Conservation (phyloP, 2,888 invertebrate species). For the Hermodice carunculata region DNA sequence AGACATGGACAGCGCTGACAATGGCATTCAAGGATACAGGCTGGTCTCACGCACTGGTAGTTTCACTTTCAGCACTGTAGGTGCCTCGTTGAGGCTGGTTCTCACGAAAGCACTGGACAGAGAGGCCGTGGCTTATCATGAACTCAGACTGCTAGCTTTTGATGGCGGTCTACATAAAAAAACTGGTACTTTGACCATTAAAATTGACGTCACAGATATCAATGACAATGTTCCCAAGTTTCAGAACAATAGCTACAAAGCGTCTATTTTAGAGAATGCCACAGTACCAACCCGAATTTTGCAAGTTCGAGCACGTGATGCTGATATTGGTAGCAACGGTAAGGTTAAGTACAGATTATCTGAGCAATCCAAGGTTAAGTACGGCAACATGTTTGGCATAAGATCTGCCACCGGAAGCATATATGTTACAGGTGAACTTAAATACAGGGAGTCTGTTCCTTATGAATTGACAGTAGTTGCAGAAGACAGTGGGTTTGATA, state of each 20-base stretch:
- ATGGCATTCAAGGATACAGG: conserved; percentile 35
- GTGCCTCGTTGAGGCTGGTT: conserved; percentile 35
- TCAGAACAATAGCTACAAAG: conserved; percentile 34
- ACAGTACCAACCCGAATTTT: conserved; percentile 78
- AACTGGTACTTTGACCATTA: conserved; percentile 41
- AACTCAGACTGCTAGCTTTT: conserved; percentile 31
- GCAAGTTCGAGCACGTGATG: conserved; percentile 86
- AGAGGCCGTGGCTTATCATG: conserved; percentile 30
- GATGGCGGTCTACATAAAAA: conserved; percentile 69
- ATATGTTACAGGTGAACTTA: conserved; percentile 6
- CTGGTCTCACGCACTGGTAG: conserved; percentile 23
- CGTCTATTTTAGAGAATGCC: conserved; percentile 79
- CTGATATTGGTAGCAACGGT: conserved; percentile 87
- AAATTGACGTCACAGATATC: conserved; percentile 43
- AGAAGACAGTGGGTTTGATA: conserved; percentile 18
- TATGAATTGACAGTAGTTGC: conserved; percentile 16
- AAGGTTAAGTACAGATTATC: conserved; percentile 73
- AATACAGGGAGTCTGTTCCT: conserved; percentile 11
- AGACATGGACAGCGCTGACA: conserved; percentile 36
- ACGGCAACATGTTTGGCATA: no score
- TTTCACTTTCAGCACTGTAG: conserved; percentile 32
- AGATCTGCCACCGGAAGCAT: no score
- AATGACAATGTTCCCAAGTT: conserved; percentile 47
- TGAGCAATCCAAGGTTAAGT: conserved; percentile 8
- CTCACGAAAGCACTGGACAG: conserved; percentile 35